These are phyloP conservation scores for Toxotes chatareus DNA, from an alignment of 2,113 vertebrate genomes.

Conservation along the genomic window DNA sequence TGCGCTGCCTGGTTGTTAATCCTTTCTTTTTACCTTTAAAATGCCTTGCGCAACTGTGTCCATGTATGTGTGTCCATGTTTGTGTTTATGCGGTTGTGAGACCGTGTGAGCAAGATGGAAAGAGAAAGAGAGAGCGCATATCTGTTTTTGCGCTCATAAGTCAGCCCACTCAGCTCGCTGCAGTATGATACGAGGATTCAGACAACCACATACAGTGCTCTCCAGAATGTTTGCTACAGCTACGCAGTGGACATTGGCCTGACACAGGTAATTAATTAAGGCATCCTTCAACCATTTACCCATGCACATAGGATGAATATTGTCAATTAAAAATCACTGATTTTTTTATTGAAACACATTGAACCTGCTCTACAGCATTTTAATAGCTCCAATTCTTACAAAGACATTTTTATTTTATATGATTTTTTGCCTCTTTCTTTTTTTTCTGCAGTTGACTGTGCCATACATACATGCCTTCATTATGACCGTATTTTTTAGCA, in stretches of 20 bases:
- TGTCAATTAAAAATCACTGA: neutral
- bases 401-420: too few relatives aligned
- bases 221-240: constrained; percentile 4
- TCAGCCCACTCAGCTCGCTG: constrained; percentile 59
- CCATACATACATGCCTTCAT: neutral
- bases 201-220: neutral
- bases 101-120: neutral
- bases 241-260: neutral
- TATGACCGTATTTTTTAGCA: neutral
- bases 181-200: constrained; percentile 28
- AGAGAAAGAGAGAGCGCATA: neutral
- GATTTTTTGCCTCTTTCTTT: too few relatives aligned
- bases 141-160: constrained; percentile 29
- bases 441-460: too few relatives aligned
- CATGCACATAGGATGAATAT: neutral
- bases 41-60: neutral
- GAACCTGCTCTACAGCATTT: too few relatives aligned
- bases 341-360: neutral
- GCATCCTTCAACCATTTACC: neutral
- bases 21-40: neutral
- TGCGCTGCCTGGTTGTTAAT: neutral
- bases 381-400: too few relatives aligned
- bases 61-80: neutral
- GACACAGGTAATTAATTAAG: neutral
- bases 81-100: constrained; percentile 34